Conservation (phyloP, 2,797 vertebrate genomes). For the Protosalanx chinensis region DNA sequence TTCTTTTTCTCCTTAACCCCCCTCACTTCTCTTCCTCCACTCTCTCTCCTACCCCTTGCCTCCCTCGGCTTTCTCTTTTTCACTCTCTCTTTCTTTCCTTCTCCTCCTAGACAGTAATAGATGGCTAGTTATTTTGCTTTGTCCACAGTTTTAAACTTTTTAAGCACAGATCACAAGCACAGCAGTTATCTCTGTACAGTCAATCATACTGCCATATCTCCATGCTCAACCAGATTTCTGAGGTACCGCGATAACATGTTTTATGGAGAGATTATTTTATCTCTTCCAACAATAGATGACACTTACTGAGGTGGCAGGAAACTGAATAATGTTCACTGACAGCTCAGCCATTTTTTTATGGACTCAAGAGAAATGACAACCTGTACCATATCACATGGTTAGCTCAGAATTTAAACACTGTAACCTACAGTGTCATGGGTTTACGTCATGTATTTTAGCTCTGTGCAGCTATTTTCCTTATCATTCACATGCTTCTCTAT, state of each 20-base stretch:
- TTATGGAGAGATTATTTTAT: neutral
- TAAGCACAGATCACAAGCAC: neutral
- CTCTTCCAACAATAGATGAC: neutral
- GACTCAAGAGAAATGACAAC: too few species aligned
- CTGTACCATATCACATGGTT: too few species aligned
- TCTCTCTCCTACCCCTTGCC: neutral
- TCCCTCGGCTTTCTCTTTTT: neutral
- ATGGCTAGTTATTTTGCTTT: slow-evolving; percentile 4
- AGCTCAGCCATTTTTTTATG: too few species aligned
- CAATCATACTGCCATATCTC: neutral
- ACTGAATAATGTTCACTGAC: too few species aligned
- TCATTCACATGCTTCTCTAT: too few species aligned
- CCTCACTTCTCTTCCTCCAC: neutral
- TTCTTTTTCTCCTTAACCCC: too few species aligned
- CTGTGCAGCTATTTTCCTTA: too few species aligned
- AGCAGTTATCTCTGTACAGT: neutral
- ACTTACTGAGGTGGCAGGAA: neutral
- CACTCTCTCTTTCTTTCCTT: neutral
- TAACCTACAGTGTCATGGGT: too few species aligned
- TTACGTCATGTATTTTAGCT: too few species aligned
- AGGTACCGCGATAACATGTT: neutral
- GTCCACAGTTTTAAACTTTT: neutral
- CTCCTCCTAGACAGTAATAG: neutral
- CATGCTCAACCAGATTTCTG: neutral
- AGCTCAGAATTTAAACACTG: too few species aligned